phyloP scores from a whole-genome alignment of 2,888 invertebrate species.

The Heteromyza rotundicornis region DNA sequence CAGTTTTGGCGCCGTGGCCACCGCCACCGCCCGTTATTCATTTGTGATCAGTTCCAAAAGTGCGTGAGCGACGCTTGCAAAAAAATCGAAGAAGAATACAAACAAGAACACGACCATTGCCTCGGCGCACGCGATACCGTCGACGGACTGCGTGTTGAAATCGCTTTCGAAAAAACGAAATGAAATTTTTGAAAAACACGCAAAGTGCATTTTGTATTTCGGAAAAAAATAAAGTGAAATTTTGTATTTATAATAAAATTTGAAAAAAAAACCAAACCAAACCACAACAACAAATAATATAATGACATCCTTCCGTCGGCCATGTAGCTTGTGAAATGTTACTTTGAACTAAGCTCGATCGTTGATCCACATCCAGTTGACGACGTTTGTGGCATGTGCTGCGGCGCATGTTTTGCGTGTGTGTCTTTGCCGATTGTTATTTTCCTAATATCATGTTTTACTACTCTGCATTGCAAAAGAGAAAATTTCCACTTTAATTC shows the following conservation, averaged over 20 bases:
- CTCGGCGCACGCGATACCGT: slow-evolving; percentile 2
- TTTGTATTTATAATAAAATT: neutral
- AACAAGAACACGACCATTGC: neutral
- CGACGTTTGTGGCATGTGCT: slow-evolving; percentile 5
- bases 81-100: neutral
- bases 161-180: neutral
- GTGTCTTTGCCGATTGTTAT: neutral
- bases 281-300: no score
- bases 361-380: neutral
- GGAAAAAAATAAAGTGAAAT: neutral
- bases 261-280: neutral
- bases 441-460: no score
- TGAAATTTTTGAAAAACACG: neutral
- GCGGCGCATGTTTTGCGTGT: slow-evolving; percentile 16
- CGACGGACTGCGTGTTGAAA: neutral
- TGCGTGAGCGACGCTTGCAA: neutral
- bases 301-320: neutral
- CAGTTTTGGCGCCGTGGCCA: slow-evolving; percentile 25
- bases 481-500: no score
- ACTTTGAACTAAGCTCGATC: neutral
- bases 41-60: slow-evolving; percentile 6
- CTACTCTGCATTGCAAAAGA: no score
- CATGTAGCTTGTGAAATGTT: neutral
- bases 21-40: slow-evolving; percentile 31
- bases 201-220: neutral